Conservation (phyloP, 2,113 vertebrate species). For the Bos javanicus region DNA sequence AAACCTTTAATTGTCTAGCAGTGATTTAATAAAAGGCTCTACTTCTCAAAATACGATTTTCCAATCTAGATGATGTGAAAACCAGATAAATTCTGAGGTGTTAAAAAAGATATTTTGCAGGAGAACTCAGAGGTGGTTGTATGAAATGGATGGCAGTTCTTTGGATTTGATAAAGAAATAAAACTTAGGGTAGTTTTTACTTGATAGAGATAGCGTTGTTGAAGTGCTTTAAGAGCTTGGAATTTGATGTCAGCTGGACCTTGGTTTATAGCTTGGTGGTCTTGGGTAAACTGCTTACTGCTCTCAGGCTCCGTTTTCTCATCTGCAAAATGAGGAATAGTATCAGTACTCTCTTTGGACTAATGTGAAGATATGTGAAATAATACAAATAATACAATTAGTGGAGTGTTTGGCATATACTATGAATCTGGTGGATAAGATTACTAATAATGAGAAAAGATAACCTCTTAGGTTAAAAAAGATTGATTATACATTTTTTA, state of each 20-base stretch:
- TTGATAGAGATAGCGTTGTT: not conserved
- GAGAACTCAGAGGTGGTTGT: not conserved
- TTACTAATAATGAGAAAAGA: not conserved
- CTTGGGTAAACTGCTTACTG: not conserved
- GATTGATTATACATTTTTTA: not conserved
- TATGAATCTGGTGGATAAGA: not conserved
- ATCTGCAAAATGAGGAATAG: not conserved
- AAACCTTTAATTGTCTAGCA: not conserved
- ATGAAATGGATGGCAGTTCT: not conserved
- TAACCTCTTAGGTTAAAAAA: not conserved
- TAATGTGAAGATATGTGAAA: not conserved
- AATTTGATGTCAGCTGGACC: not conserved
- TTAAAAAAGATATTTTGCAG: not conserved
- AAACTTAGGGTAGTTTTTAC: not conserved
- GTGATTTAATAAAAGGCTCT: not conserved
- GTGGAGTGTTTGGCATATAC: not conserved
- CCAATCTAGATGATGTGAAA: not conserved
- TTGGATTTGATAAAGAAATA: not conserved
- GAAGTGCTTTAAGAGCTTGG: not conserved
- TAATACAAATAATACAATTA: not conserved
- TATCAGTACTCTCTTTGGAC: not conserved
- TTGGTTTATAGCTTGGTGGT: not conserved
- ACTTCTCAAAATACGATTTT: conserved; percentile 7
- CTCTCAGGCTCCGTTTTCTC: not conserved
- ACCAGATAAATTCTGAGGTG: not conserved